Conservation (phyloP, 2,888 invertebrate genomes). For the Creontiades dilutus region DNA sequence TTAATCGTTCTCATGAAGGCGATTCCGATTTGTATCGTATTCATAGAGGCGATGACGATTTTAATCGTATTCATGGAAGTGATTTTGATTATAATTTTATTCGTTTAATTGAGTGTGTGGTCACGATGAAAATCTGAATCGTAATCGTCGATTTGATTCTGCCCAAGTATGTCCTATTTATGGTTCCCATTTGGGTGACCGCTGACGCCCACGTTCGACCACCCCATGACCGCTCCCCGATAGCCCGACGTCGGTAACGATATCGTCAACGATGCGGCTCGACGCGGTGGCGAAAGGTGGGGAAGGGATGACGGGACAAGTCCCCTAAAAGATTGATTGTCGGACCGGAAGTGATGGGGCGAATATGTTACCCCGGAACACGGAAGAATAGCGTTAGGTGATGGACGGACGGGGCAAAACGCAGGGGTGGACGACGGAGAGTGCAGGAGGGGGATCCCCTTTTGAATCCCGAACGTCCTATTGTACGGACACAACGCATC, state of each 20-base stretch:
- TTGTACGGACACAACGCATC: slow-evolving; percentile 58
- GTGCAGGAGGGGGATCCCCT: neutral
- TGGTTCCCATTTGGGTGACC: too few relatives aligned
- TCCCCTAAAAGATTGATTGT: neutral
- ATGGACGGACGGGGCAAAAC: neutral
- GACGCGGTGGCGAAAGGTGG: neutral
- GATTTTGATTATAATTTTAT: too few relatives aligned
- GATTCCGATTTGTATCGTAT: too few relatives aligned
- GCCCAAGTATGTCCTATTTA: too few relatives aligned
- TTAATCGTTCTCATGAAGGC: too few relatives aligned
- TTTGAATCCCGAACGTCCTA: slow-evolving; percentile 33
- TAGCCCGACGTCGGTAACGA: neutral
- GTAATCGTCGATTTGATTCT: too few relatives aligned
- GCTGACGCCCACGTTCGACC: too few relatives aligned
- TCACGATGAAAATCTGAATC: too few relatives aligned
- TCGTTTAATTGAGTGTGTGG: too few relatives aligned
- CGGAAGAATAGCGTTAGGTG: slow-evolving; percentile 6
- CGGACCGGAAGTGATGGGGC: slow-evolving; percentile 17
- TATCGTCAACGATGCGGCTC: neutral
- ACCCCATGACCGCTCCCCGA: neutral
- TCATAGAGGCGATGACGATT: too few relatives aligned
- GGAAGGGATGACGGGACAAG: neutral
- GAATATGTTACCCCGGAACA: slow-evolving; percentile 15
- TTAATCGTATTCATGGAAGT: too few relatives aligned
- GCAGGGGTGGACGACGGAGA: neutral